Conservation (phyloP, 2,888 invertebrate genomes). For the Vanessa cardui region DNA sequence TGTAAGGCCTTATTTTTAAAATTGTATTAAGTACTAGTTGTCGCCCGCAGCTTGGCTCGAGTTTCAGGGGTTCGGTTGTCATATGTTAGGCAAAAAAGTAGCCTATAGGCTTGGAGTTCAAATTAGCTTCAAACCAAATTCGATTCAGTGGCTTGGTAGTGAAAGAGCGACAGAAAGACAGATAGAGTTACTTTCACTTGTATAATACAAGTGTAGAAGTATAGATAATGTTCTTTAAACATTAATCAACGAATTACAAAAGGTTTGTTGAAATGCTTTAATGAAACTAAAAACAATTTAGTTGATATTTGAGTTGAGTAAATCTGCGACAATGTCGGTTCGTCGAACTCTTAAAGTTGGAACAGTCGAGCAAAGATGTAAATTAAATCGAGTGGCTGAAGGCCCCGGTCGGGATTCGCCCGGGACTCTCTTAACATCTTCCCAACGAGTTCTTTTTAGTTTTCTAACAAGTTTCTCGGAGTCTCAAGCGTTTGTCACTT, state of each 20-base stretch:
- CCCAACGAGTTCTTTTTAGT: conserved; percentile 71
- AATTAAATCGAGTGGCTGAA: conserved; percentile 73
- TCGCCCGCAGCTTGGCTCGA: no score
- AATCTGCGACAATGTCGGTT: conserved; percentile 69
- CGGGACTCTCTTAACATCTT: conserved; percentile 60
- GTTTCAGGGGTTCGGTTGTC: no score
- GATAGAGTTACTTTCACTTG: no score
- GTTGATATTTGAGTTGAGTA: conserved; percentile 63
- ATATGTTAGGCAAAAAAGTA: no score
- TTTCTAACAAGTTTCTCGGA: conserved; percentile 74
- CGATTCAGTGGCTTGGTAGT: no score
- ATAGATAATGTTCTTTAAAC: conserved; percentile 48
- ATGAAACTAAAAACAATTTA: conserved; percentile 73
- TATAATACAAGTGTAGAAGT: no score
- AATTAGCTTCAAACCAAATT: no score
- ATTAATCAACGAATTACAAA: conserved; percentile 46
- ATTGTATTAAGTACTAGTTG: no score
- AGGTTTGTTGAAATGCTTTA: conserved; percentile 43
- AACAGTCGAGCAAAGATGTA: conserved; percentile 77
- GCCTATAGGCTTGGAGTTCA: no score
- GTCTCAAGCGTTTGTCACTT: conserved; percentile 74
- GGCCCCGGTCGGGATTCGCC: conserved; percentile 45
- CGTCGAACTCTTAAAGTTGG: conserved; percentile 70
- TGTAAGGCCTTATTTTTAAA: no score
- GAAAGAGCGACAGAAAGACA: no score